phyloP scores from a whole-genome alignment of 2,797 vertebrate genomes.

The Zenarchopterus dispar region DNA sequence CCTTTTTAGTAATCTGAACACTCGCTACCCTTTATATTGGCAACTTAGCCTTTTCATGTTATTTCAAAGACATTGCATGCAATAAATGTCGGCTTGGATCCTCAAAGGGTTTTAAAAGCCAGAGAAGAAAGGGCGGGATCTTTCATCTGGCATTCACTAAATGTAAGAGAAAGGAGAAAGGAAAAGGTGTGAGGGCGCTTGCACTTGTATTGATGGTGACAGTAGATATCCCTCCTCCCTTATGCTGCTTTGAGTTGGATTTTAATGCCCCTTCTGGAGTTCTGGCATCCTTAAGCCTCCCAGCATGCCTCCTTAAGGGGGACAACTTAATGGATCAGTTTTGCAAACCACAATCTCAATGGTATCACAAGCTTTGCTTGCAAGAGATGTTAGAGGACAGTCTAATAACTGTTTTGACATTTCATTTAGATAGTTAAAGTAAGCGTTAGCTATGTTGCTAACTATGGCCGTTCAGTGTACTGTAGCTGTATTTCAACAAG shows the following conservation, averaged over 20 bases:
- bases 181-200: constrained; percentile 47
- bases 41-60: constrained; percentile 63
- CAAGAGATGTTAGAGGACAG: neutral
- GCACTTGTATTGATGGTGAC: constrained; percentile 49
- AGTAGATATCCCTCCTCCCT: constrained; percentile 8
- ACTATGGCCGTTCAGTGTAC: no score
- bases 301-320: constrained; percentile 15
- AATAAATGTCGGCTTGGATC: constrained; percentile 68
- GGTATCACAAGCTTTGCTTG: constrained; percentile 6
- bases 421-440: neutral
- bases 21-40: constrained; percentile 11
- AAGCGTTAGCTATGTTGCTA: no score
- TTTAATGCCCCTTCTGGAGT: constrained; percentile 49
- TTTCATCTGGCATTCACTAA: constrained; percentile 69
- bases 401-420: neutral
- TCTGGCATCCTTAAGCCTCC: constrained; percentile 22
- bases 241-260: constrained; percentile 30
- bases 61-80: constrained; percentile 68
- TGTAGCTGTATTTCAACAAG: no score
- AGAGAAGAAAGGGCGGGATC: constrained; percentile 64
- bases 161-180: constrained; percentile 50
- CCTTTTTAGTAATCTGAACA: constrained; percentile 28
- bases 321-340: constrained; percentile 23
- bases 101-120: constrained; percentile 66
- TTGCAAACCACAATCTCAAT: constrained; percentile 20